Conservation (phyloP, 2,797 vertebrate species). For the Thunnus albacares region DNA sequence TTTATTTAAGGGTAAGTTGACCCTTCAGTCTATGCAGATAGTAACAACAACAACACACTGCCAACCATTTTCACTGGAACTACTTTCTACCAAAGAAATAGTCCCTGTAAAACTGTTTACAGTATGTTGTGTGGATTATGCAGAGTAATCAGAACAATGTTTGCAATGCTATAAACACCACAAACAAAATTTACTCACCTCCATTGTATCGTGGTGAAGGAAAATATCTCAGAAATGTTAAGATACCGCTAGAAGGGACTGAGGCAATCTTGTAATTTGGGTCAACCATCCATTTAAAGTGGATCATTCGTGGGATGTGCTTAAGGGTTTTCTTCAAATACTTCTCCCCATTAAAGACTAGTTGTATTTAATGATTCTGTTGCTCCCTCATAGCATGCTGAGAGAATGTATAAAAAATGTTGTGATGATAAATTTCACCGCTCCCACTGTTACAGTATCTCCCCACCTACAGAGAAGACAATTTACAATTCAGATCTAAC, state of each 20-base stretch:
- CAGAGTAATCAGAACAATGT: background rate
- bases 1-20: too few relatives aligned
- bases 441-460: conserved; percentile 6
- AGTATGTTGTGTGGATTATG: background rate
- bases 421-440: conserved; percentile 5
- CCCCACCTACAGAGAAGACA: conserved; percentile 22
- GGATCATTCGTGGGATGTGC: background rate
- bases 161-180: background rate
- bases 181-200: background rate
- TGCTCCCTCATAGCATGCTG: background rate
- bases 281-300: background rate
- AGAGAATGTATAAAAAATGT: conserved; percentile 15
- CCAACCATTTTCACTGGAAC: too few relatives aligned
- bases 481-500: conserved; percentile 11
- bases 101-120: background rate
- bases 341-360: background rate
- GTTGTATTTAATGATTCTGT: conserved; percentile 8
- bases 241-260: too few relatives aligned
- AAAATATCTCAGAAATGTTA: too few relatives aligned
- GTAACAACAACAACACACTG: background rate
- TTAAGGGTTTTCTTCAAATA: background rate
- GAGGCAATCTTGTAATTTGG: too few relatives aligned
- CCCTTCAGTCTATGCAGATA: too few relatives aligned
- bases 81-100: too few relatives aligned
- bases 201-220: too few relatives aligned